Conservation (phyloP, 2,113 vertebrate genomes). For the Conger conger region DNA sequence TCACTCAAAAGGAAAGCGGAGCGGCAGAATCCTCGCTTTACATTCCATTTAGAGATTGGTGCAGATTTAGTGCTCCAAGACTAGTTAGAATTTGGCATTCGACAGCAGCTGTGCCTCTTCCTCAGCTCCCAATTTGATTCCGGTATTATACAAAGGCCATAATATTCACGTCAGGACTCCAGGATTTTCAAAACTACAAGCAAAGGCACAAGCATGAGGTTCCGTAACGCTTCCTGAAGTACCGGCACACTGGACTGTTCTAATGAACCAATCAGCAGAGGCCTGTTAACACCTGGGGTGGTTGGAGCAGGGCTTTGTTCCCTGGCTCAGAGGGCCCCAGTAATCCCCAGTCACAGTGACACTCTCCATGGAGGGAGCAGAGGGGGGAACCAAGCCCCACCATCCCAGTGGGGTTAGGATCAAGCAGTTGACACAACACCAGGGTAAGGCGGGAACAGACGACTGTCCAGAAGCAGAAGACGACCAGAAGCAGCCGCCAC, state of each 20-base stretch:
- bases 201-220: neutral
- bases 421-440: neutral
- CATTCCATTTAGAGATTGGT: neutral
- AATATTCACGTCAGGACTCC: neutral
- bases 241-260: neutral
- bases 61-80: too few relatives aligned
- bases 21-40: too few relatives aligned
- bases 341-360: neutral
- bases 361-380: neutral
- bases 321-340: neutral
- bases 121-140: neutral
- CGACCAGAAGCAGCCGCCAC: constrained; percentile 11
- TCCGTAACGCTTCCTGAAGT: neutral
- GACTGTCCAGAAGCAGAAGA: constrained; percentile 20
- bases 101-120: neutral
- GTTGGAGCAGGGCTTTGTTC: neutral
- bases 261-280: neutral
- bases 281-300: neutral
- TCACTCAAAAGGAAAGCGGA: neutral
- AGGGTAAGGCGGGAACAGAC: constrained; percentile 10
- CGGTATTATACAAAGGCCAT: too few relatives aligned
- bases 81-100: neutral
- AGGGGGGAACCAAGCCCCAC: too few relatives aligned
- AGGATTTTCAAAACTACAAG: neutral
- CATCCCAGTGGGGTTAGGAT: neutral